Evolutionary conservation across 2,797 vertebrate species (phyloP).

Genomic region (Lophura swinhoii): DNA sequence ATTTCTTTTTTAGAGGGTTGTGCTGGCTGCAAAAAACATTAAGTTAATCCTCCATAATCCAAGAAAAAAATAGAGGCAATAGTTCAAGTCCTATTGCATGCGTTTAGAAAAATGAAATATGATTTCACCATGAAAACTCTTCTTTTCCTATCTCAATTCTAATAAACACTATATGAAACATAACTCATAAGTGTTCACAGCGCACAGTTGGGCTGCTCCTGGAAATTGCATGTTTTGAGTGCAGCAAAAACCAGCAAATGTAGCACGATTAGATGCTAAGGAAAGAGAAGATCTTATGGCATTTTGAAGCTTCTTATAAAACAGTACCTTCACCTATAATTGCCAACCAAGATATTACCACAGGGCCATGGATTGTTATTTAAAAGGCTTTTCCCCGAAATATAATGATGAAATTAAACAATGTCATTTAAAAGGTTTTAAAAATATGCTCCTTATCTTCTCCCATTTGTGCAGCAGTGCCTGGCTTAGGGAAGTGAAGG

Average conservation of each 20-base stretch:
- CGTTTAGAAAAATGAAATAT: neutral
- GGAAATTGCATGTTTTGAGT: neutral
- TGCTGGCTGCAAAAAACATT: neutral
- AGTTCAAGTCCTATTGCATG: neutral
- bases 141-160: neutral
- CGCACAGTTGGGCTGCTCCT: neutral
- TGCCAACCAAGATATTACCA: slow-evolving; percentile 30
- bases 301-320: slow-evolving; percentile 70
- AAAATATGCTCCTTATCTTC: slow-evolving; percentile 27
- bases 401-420: slow-evolving; percentile 63
- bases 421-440: slow-evolving; percentile 48
- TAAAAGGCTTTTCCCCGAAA: slow-evolving; percentile 60
- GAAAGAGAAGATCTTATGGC: slow-evolving; percentile 35
- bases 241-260: neutral
- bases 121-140: neutral
- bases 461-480: neutral
- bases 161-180: neutral
- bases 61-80: neutral
- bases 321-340: slow-evolving; percentile 35
- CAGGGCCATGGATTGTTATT: slow-evolving; percentile 45
- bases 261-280: slow-evolving; percentile 19
- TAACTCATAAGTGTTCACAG: neutral
- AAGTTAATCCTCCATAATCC: slow-evolving; percentile 17
- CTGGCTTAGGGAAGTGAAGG: slow-evolving; percentile 18
- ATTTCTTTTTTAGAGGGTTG: neutral